Evolutionary conservation across 1,140 invertebrate species (phyloP).

Genomic region (Brachionus calyciflorus): DNA sequence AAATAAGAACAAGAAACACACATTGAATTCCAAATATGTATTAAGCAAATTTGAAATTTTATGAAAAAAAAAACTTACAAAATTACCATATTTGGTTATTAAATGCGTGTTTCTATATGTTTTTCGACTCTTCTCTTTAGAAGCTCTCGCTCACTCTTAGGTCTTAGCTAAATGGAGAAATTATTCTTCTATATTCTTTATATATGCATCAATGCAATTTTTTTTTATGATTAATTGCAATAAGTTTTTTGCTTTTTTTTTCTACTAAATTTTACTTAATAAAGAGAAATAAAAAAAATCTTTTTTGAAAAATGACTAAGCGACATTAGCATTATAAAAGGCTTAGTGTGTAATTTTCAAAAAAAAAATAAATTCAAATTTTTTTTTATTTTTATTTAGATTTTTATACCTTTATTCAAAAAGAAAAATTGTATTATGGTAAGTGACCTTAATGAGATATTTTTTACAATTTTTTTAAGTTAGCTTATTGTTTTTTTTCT

Average conservation of each 20-base stretch:
- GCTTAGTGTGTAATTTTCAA: constrained; percentile 16
- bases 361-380: not conserved
- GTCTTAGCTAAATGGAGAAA: not conserved
- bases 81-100: constrained; percentile 38
- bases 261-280: not conserved
- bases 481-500: not conserved
- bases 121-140: not conserved
- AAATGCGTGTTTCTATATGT: constrained; percentile 16
- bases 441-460: too few species aligned
- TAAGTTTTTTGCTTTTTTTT: too few species aligned
- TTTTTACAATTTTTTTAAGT: too few species aligned
- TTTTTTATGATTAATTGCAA: constrained; percentile 15
- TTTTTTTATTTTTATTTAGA: constrained; percentile 14
- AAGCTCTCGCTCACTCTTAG: constrained; percentile 14
- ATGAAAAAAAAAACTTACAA: not conserved
- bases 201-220: constrained; percentile 30
- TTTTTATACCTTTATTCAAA: not conserved
- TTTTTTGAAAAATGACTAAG: constrained; percentile 41
- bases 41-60: constrained; percentile 12
- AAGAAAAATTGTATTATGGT: constrained; percentile 13
- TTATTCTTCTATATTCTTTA: constrained; percentile 9
- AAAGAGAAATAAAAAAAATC: constrained; percentile 39
- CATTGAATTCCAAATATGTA: constrained; percentile 13
- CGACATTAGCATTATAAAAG: constrained; percentile 29
- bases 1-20: too few species aligned